Percentiles rank a stretch among this genome's conserved stretches.
Conservation (phyloP, 1,140 invertebrate genomes). For the Leptestheria dahalacensis region DNA sequence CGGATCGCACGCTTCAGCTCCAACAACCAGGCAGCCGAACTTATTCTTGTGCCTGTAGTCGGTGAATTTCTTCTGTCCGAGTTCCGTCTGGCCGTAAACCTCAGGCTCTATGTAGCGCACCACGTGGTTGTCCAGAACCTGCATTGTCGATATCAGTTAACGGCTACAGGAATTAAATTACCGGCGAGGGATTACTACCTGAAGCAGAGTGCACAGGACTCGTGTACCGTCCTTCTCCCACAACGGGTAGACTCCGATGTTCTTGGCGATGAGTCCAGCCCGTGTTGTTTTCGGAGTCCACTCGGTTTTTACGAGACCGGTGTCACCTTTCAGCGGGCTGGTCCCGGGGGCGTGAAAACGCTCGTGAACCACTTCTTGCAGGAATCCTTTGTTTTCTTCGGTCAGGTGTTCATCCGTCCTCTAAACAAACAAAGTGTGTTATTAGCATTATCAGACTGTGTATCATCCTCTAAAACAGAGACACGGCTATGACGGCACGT, state of each 20-base stretch:
- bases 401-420: conserved; percentile 52
- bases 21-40: conserved; percentile 63
- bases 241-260: conserved; percentile 83
- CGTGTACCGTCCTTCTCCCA: conserved; percentile 76
- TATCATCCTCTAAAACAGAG: background rate
- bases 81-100: conserved; percentile 33
- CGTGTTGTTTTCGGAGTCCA: conserved; percentile 49
- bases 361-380: conserved; percentile 58
- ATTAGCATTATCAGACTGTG: background rate
- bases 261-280: conserved; percentile 74
- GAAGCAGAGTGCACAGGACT: conserved; percentile 63
- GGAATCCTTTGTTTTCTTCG: conserved; percentile 60
- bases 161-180: no score
- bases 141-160: conserved; percentile 21
- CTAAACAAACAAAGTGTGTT: conserved; percentile 36
- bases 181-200: conserved; percentile 38
- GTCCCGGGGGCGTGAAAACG: conserved; percentile 36
- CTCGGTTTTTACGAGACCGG: conserved; percentile 30
- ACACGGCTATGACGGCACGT: background rate
- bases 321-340: conserved; percentile 40
- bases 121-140: conserved; percentile 92
- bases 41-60: conserved; percentile 22
- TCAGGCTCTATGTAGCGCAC: conserved; percentile 79
- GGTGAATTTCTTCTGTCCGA: conserved; percentile 36
- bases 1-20: conserved; percentile 77